Conservation (phyloP, 1,140 invertebrate species). For the Chlorops oryzae region DNA sequence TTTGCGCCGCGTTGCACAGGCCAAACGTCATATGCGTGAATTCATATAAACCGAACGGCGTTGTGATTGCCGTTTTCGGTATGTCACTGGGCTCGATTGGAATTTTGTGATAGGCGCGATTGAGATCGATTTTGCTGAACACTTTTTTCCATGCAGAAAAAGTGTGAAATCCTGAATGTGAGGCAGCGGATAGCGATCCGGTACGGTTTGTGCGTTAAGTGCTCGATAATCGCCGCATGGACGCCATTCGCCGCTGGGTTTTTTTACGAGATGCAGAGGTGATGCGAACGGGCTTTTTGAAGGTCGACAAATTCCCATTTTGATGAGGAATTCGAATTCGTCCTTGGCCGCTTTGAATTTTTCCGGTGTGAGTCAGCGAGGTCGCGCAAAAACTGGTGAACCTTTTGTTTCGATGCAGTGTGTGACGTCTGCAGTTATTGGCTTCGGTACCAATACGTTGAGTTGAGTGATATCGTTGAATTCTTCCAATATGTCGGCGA, state of each 20-base stretch:
- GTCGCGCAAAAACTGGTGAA: background rate
- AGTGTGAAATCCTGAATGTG: no score
- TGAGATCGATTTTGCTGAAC: slow-evolving; percentile 8
- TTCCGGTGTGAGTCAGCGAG: slow-evolving; percentile 40
- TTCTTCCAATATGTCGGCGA: no score
- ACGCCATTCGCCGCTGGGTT: no score
- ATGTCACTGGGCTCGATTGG: background rate
- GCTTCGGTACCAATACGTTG: background rate
- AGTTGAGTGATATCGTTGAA: background rate
- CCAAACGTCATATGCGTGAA: slow-evolving; percentile 11
- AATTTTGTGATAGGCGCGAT: background rate
- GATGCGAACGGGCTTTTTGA: no score
- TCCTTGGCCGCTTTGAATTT: slow-evolving; percentile 32
- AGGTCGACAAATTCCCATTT: slow-evolving; percentile 24
- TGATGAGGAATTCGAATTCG: slow-evolving; percentile 39
- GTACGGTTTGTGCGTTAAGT: no score
- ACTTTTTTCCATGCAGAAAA: no score
- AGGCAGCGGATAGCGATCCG: no score
- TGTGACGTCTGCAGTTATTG: background rate
- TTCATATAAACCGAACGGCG: slow-evolving; percentile 11
- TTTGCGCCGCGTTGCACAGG: slow-evolving; percentile 14
- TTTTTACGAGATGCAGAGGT: no score
- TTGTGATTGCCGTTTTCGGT: slow-evolving; percentile 8
- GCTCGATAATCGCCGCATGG: no score
- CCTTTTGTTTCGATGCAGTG: background rate